These are phyloP conservation scores for Villa cingulata DNA, from an alignment of 2,888 invertebrate species.

Conservation along the genomic window DNA sequence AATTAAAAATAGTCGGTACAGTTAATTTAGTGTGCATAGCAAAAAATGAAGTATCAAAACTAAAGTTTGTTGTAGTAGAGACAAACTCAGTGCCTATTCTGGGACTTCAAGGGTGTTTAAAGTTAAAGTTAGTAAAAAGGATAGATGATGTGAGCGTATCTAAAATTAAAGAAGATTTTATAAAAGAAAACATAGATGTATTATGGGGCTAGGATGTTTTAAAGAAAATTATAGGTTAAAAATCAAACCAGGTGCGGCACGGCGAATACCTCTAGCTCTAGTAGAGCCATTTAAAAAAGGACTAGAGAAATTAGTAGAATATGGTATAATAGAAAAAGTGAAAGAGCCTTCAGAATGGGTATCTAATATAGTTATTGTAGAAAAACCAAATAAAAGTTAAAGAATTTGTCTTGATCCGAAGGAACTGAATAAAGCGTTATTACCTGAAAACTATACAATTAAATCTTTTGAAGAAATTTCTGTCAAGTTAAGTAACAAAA, in stretches of 20 bases:
- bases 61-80: conserved; percentile 2
- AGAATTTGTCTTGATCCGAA: conserved; percentile 20
- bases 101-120: background rate
- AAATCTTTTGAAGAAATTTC: conserved; percentile 16
- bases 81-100: conserved; percentile 1
- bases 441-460: conserved; percentile 15
- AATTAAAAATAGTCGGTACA: background rate
- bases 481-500: no score
- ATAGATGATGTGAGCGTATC: background rate
- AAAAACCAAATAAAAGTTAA: conserved; percentile 17
- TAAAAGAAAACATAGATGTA: background rate
- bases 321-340: conserved; percentile 9
- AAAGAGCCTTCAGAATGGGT: conserved; percentile 10
- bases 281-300: background rate
- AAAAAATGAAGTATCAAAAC: background rate
- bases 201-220: conserved; percentile 3
- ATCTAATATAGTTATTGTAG: conserved; percentile 16
- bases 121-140: background rate
- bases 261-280: background rate
- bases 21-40: background rate
- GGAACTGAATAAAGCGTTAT: conserved; percentile 16
- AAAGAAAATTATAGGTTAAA: background rate
- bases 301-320: background rate
- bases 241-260: background rate
- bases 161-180: conserved; percentile 2